Base-by-base conservation (phyloP, 2,888 invertebrate species). In the Masnerella sp. region DNA sequence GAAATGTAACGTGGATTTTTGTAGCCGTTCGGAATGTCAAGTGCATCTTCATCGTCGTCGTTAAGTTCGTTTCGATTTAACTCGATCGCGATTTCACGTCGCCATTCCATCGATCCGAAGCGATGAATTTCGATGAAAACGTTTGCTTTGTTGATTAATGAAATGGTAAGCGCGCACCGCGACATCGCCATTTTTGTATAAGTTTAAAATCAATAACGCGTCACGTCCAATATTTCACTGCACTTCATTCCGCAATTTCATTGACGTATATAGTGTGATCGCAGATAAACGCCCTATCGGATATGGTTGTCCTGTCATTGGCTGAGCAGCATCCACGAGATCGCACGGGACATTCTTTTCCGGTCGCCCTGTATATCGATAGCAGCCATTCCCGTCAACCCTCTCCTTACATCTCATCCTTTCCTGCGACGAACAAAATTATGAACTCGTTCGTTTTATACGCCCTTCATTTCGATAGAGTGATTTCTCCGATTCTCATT, bases 181-280 rank as follows among this genome's bases (percentile, higher is more conserved):
- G 18, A 32, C 30, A 18, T 32, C 45, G 54, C 30, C 22, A 51
- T 45, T 52, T 64, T 64, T 49, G 28, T 52, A 32, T 34, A 36
- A 45, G 43, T 64, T 45, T 15, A 54, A 47, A 65, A 65, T 65
- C 56, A 65, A 65, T 65, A 65, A 38, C 38, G 20, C 30, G 30
- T 56, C 30, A 43, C n/a, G n/a, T 65, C 45, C 45, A 45, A 65
- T 45, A 54, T 65, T 64, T 64, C 40, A 52, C 43, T 64, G 18
- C 12, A 36, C 51, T 62, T 62, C 61, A 62, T 38, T 32, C 42
- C 20, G 42, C 61, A 52, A 52, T 64, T 54, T 52, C 38, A 65
- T 65, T 65, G 45, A 54, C 52, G 52, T 54, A 65, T 45, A 65
- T 49, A 56, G 47, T 42, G 25, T 30, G 54, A 54, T 65, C 30